Evolutionary conservation across 2,797 vertebrate genomes (phyloP), one percentile per base, ranked within the genome.

Genomic region (Amazona ochrocephala): DNA sequence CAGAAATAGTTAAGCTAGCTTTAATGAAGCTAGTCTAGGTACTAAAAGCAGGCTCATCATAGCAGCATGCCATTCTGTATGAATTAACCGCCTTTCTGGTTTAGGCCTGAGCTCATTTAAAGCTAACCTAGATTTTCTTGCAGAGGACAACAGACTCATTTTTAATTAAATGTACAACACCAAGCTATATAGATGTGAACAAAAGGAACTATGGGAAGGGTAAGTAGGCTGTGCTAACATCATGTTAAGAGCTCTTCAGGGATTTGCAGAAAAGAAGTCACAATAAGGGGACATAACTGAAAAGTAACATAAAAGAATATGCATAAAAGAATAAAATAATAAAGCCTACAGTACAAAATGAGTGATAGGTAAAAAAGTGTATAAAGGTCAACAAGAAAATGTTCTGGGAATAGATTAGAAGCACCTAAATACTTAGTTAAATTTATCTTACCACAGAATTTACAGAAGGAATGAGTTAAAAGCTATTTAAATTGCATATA

Each of bases 141-240:
- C 80, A 67, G 64, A 93, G 94, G 95, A 94, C 93, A 96, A 94
- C 44, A 90, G 47, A 61, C 47, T 84, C 56, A 67, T 95, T 95
- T 97, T 95, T 95, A 96, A 96, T 96, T 96, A 96, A 94, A 87
- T 48, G 74, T 84, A 95, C 74, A 95, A 94, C 71, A 94, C 86
- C 51, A 92, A 87, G 81, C 67, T 94, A 94, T 92, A 90, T 56
- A 71, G 60, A 82, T 87, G 80, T 39, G 85, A 95, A 94, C 70
- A 95, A 94, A 95, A 94, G 71, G 54, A 84, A 94, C 67, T 60
- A 90, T 54, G 20, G 71, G 73, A 84, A 90, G 86, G 71, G 45
- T 90, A 95, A 93, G 80, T 37, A 95, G 76, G 73, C 62, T 66
- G 27, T 81, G 88, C 56, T 94, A 91, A 94, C 58, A 91, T 72